A percentile compares a stretch with the other conserved stretches of the same genome.
Conservation (phyloP, 2,888 invertebrate genomes). For the Suillia variegata region DNA sequence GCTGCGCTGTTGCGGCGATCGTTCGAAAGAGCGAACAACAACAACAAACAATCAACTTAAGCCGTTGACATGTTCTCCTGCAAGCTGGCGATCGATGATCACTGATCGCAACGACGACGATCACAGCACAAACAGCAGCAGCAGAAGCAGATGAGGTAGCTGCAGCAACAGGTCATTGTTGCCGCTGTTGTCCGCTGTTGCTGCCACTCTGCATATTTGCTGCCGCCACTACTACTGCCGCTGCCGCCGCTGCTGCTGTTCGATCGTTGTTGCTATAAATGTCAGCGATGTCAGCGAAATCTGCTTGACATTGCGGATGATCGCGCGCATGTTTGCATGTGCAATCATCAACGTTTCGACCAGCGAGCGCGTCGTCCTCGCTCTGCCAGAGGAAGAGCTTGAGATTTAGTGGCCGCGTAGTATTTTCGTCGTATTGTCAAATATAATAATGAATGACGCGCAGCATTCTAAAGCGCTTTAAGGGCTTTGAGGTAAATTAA, state of each 20-base stretch:
- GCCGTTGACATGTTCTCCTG: constrained; percentile 51
- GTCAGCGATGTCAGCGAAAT: constrained; percentile 32
- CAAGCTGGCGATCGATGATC: constrained; percentile 40
- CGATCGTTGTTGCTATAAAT: constrained; percentile 29
- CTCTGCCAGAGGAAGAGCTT: constrained; percentile 10
- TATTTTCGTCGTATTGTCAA: constrained; percentile 28
- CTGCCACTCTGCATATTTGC: constrained; percentile 15
- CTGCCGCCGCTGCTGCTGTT: neutral
- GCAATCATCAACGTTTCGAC: constrained; percentile 19
- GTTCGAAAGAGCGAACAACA: neutral
- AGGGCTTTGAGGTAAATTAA: constrained; percentile 29
- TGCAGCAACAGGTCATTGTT: neutral
- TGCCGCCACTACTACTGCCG: neutral
- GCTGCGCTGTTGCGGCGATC: constrained; percentile 14
- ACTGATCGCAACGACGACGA: constrained; percentile 23
- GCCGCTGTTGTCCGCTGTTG: neutral
- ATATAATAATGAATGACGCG: constrained; percentile 35
- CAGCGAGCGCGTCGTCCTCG: constrained; percentile 11
- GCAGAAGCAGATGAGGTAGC: neutral
- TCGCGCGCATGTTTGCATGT: constrained; percentile 31
- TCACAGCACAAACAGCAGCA: constrained; percentile 11
- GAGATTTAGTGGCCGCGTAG: neutral
- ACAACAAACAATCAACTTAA: constrained; percentile 28
- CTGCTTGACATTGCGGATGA: constrained; percentile 36
- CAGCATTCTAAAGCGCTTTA: constrained; percentile 11